Evolutionary conservation across 2,888 invertebrate genomes (phyloP).

Genomic region (Sepiola atlantica): DNA sequence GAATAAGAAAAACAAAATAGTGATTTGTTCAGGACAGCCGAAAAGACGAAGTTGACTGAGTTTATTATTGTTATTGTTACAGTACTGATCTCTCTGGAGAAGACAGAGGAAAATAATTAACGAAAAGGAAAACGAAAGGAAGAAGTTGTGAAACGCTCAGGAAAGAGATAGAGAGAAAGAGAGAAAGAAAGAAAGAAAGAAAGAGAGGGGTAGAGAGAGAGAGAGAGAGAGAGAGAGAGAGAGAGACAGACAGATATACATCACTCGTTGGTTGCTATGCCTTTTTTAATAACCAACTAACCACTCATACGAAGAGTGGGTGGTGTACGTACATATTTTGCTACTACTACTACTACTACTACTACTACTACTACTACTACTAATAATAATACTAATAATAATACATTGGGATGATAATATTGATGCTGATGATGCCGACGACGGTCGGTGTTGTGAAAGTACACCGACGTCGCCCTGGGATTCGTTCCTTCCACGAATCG

Average conservation of each 20-base stretch:
- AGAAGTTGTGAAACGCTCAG: not conserved
- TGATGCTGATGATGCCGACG: not conserved
- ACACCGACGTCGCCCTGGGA: not conserved
- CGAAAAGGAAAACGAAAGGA: not conserved
- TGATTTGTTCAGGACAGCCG: too few relatives aligned
- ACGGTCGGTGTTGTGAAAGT: not conserved
- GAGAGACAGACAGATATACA: not conserved
- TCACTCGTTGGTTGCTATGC: conserved; percentile 15
- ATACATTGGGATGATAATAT: too few relatives aligned
- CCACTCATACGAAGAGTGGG: not conserved
- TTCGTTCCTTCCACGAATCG: not conserved
- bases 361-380: not conserved
- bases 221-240: not conserved
- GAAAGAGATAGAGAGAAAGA: not conserved
- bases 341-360: not conserved
- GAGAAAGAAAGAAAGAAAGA: not conserved
- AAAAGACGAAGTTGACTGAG: too few relatives aligned
- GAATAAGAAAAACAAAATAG: too few relatives aligned
- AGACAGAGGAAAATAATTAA: not conserved
- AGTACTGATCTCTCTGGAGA: too few relatives aligned
- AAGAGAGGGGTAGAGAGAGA: not conserved
- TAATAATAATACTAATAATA: not conserved
- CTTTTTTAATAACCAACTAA: not conserved
- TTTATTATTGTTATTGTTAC: too few relatives aligned
- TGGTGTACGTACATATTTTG: not conserved